Conservation (phyloP, 2,888 invertebrate genomes). For the Diadegma fenestrale region DNA sequence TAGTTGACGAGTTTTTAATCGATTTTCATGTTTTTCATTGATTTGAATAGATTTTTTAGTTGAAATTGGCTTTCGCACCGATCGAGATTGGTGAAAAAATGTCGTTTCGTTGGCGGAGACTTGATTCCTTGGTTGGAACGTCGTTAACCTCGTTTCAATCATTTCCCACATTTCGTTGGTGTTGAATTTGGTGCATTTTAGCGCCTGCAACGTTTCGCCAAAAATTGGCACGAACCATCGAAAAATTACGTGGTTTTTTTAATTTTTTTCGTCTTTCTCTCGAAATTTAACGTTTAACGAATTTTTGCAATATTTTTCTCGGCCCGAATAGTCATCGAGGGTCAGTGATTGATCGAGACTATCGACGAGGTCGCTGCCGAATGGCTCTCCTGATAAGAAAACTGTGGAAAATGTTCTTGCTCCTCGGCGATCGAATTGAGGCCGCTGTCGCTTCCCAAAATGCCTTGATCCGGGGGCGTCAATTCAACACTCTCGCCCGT, state of each 20-base stretch:
- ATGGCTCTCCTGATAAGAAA: constrained; percentile 86
- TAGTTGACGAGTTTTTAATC: not conserved
- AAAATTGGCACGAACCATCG: constrained; percentile 50
- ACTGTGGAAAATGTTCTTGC: constrained; percentile 89
- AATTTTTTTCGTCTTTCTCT: not conserved
- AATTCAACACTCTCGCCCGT: constrained; percentile 98
- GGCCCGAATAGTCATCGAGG: constrained; percentile 70
- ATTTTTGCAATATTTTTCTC: not conserved
- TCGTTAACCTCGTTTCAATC: not conserved
- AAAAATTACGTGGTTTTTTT: not conserved
- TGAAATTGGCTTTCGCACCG: not conserved
- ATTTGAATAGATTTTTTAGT: not conserved
- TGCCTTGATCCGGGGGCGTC: constrained; percentile 93
- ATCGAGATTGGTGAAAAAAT: not conserved
- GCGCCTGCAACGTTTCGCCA: constrained; percentile 33
- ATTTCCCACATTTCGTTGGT: not conserved
- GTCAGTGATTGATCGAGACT: constrained; percentile 84
- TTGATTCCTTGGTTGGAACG: constrained; percentile 19
- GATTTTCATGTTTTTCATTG: not conserved
- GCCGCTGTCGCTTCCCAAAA: constrained; percentile 84
- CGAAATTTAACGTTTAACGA: constrained; percentile 16
- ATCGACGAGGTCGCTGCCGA: constrained; percentile 83
- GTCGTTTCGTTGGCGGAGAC: not conserved
- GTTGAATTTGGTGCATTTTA: not conserved
- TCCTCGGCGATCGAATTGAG: constrained; percentile 88